Evolutionary conservation across 2,797 vertebrate species (phyloP), one percentile per base, ranked within the genome.

Genomic region (Dipus sagitta): DNA sequence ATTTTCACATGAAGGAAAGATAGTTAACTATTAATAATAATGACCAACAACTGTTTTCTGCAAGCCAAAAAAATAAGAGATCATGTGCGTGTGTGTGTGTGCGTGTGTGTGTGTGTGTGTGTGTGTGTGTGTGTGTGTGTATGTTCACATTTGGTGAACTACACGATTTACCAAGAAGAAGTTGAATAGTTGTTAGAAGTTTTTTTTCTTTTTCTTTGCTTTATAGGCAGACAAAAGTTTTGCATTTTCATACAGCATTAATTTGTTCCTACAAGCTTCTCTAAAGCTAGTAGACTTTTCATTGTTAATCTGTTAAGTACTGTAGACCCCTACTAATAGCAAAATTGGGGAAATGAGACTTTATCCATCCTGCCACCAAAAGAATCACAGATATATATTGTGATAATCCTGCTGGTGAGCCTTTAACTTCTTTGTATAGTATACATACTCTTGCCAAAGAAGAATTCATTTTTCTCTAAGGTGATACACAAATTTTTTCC

Each of bases 391-490:
- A 14, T 92, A 15, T 80, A 47, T 26, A 34, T 90, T 96, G 11
- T 17, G 24, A 81, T 12, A 83, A 90, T 82, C 52, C 52, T 93
- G 60, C 7, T 71, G 81, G 72, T 79, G 30, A 60, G 18, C 26
- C 9, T 30, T 26, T 60, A 52, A 91, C 13, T 91, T 14, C 68
- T 60, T 28, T 20, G 87, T 2, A 42, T 62, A 71, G 26, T 91
- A 72, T 65, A 93, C 58, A 82, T 24, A 65, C 28, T 88, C 12
- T 91, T 78, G 23, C 42, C 52, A 78, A 84, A 60, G 21, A 81
- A 80, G 10, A 62, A 67, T 30, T 70, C 65, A 78, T 86, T 89
- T 88, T 83, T 85, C 24, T 93, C 34, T 85, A 52, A 58, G 10
- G 90, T 58, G 64, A 17, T 58, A 81, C n/a, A 65, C 9, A 77